phyloP scores from a whole-genome alignment of 2,113 vertebrate genomes.

The Sylvia atricapilla region DNA sequence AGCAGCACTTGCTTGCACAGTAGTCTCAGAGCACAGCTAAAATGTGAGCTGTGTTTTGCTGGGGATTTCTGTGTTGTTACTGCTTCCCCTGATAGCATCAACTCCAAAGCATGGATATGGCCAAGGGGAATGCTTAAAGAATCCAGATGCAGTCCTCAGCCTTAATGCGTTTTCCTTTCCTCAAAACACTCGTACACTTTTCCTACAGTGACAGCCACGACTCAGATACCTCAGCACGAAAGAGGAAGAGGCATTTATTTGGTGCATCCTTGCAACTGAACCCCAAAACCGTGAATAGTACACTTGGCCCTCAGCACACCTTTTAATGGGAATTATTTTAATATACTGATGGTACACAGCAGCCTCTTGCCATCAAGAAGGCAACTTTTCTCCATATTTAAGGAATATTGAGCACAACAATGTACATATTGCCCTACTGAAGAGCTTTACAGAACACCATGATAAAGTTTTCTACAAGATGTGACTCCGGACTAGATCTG shows the following conservation, averaged over 20 bases:
- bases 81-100: not conserved
- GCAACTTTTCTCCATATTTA: not conserved
- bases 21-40: not conserved
- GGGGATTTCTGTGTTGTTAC: constrained; percentile 6
- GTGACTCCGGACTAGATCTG: not conserved
- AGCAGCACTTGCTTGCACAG: not conserved
- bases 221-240: not conserved
- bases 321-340: not conserved
- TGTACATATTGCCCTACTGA: not conserved
- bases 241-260: not conserved
- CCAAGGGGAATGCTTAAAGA: not conserved
- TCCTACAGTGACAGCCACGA: not conserved
- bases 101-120: not conserved
- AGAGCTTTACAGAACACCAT: not conserved
- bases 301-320: not conserved
- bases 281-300: not conserved
- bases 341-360: not conserved
- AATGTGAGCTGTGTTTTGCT: not conserved
- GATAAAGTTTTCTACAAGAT: not conserved
- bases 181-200: not conserved
- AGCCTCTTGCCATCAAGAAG: not conserved
- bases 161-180: not conserved
- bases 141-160: not conserved
- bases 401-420: not conserved
- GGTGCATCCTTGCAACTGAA: not conserved